Conservation (phyloP, 2,888 invertebrate genomes). For the Leistus spinibarbis region DNA sequence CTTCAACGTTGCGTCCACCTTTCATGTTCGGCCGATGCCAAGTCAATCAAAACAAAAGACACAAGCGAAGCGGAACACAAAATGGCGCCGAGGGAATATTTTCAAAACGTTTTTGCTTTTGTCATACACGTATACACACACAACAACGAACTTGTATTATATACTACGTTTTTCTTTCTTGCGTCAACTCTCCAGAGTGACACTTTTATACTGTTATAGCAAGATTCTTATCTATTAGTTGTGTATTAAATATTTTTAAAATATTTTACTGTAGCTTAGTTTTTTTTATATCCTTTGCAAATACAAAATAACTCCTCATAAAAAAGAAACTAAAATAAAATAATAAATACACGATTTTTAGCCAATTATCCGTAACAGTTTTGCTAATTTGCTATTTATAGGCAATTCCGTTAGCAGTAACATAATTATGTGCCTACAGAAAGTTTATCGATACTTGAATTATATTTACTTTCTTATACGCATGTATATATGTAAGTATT, state of each 20-base stretch:
- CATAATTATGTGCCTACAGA: no score
- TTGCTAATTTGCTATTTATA: no score
- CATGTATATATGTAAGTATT: no score
- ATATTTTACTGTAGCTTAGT: conserved; percentile 1
- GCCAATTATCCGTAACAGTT: no score
- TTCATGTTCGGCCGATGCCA: conserved; percentile 37
- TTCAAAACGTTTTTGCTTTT: conserved; percentile 20
- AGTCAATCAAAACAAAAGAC: conserved; percentile 39
- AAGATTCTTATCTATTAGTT: conserved; percentile 21
- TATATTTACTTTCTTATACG: no score
- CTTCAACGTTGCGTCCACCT: conserved; percentile 18
- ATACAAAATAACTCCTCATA: not conserved
- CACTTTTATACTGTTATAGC: conserved; percentile 21
- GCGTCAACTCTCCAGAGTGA: not conserved
- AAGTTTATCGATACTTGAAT: no score
- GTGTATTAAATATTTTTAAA: conserved; percentile 27
- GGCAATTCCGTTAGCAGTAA: no score
- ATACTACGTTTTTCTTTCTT: conserved; percentile 1
- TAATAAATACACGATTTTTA: no score
- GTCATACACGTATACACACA: conserved; percentile 17
- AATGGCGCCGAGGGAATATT: conserved; percentile 23
- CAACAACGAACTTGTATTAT: not conserved
- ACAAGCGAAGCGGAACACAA: conserved; percentile 35
- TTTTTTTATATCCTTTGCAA: not conserved
- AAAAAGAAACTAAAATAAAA: not conserved